Evolutionary conservation across 2,113 vertebrate species (phyloP).

Genomic region (Cololabis saira): DNA sequence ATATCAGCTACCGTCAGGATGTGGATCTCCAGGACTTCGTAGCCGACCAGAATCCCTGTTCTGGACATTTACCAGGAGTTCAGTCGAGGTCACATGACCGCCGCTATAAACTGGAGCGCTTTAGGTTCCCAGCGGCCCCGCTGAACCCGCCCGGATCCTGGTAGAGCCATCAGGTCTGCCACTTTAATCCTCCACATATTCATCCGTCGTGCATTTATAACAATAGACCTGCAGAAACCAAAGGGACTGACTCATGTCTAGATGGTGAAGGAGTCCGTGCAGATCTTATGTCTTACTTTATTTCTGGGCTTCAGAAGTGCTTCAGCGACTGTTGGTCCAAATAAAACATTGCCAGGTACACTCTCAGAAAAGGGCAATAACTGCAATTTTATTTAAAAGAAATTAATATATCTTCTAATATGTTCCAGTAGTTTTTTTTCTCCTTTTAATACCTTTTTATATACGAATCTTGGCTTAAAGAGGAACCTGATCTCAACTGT

Average conservation of each 20-base stretch:
- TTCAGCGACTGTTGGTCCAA: conserved; percentile 44
- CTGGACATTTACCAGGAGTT: conserved; percentile 29
- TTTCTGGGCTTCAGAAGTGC: conserved; percentile 36
- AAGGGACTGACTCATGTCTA: conserved; percentile 69
- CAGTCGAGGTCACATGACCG: conserved; percentile 32
- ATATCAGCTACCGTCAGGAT: conserved; percentile 32
- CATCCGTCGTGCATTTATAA: conserved; percentile 53
- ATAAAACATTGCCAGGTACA: conserved; percentile 53
- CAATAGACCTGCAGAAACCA: conserved; percentile 75
- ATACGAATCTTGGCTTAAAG: conserved; percentile 33
- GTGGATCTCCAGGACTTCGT: conserved; percentile 22
- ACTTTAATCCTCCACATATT: conserved; percentile 35
- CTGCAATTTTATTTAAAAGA: conserved; percentile 76
- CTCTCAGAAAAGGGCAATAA: conserved; percentile 47
- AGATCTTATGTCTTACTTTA: conserved; percentile 40
- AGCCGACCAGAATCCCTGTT: conserved; percentile 9
- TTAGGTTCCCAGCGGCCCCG: background rate
- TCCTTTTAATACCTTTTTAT: conserved; percentile 30
- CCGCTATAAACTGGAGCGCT: background rate
- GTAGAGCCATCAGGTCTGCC: conserved; percentile 33
- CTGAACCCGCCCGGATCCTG: rapidly evolving
- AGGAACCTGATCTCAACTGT: conserved; percentile 20
- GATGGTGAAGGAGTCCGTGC: conserved; percentile 16
- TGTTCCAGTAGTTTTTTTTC: conserved; percentile 38
- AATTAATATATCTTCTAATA: conserved; percentile 82